Percentiles rank a stretch among this genome's conserved stretches.
phyloP scores from a whole-genome alignment of 2,888 invertebrate species.

The Ferrisia virgata region DNA sequence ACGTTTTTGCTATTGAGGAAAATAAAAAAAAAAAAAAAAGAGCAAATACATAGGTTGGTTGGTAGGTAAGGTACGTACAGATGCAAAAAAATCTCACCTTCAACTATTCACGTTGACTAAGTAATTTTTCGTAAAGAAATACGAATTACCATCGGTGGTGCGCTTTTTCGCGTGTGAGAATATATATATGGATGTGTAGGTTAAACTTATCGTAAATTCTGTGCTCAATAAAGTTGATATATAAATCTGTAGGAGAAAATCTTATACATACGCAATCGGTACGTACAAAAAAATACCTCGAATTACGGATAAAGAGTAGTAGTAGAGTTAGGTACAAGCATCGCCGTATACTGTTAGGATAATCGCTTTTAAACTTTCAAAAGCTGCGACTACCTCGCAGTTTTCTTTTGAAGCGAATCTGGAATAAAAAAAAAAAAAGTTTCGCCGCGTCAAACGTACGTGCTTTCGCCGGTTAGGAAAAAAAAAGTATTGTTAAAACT shows the following conservation, averaged over 20 bases:
- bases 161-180: not conserved
- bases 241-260: not conserved
- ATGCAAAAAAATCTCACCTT: not conserved
- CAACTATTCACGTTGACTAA: not conserved
- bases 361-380: slow-evolving; percentile 42
- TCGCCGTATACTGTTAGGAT: slow-evolving; percentile 15
- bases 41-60: too few relatives aligned
- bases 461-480: slow-evolving; percentile 34
- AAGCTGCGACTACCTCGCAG: slow-evolving; percentile 34
- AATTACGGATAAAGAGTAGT: not conserved
- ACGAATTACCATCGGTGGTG: not conserved
- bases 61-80: too few relatives aligned
- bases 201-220: not conserved
- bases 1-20: not conserved
- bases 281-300: slow-evolving; percentile 8
- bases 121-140: not conserved
- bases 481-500: slow-evolving; percentile 42
- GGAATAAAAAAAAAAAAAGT: slow-evolving; percentile 32
- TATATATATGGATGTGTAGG: not conserved
- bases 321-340: not conserved
- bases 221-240: not conserved
- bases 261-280: not conserved
- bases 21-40: not conserved
- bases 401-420: slow-evolving; percentile 34
- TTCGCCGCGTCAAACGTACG: slow-evolving; percentile 43